phyloP scores from a whole-genome alignment of 92 coral and sea anemone species.

The Phenganax stokvisi region DNA sequence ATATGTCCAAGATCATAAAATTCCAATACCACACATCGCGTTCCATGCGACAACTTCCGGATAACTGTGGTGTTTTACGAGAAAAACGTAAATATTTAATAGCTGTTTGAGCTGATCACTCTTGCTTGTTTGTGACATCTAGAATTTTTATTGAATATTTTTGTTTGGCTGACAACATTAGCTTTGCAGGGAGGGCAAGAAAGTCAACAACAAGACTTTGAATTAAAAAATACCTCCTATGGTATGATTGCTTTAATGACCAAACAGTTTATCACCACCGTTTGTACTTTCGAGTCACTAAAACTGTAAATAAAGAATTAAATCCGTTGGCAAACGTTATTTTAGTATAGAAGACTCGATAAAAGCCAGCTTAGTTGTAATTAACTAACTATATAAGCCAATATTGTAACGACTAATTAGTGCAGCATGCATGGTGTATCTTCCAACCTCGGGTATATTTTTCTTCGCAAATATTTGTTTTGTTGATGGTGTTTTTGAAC shows the following conservation, averaged over 20 bases:
- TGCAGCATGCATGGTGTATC: neutral
- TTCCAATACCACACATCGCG: neutral
- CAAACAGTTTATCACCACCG: neutral
- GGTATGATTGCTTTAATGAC: neutral
- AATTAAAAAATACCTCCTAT: conserved; percentile 27
- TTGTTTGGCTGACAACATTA: conserved; percentile 12
- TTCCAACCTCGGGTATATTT: neutral
- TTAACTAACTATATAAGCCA: neutral
- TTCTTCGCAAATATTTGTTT: conserved; percentile 24
- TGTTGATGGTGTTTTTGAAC: neutral
- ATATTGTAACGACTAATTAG: neutral
- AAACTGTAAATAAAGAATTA: neutral
- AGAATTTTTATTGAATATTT: neutral
- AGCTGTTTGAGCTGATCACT: neutral
- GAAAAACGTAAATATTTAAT: too few species aligned
- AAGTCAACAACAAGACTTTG: conserved; percentile 3
- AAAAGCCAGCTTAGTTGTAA: conserved; percentile 1
- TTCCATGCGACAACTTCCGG: neutral
- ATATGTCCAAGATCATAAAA: neutral
- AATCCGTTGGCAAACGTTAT: neutral
- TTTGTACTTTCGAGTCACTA: neutral
- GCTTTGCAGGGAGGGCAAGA: conserved; percentile 19
- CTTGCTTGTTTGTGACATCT: conserved; percentile 1
- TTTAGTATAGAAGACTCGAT: neutral
- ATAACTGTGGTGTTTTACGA: too few species aligned